Evolutionary conservation across 1,140 invertebrate species (phyloP).

Genomic region (Vanessa atalanta): DNA sequence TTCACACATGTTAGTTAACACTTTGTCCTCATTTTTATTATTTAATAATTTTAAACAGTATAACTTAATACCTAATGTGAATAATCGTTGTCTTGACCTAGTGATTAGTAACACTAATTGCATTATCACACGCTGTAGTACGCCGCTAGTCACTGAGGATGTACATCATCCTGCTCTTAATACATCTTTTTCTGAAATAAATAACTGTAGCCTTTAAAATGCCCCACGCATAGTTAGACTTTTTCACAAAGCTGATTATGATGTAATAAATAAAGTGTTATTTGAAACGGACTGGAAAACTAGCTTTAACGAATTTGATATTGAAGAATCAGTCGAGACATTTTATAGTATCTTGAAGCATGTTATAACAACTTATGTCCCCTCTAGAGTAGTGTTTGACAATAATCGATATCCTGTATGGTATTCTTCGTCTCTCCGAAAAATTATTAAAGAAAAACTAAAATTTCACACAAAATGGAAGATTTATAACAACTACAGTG

Average conservation of each 20-base stretch:
- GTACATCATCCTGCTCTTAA: conserved; percentile 26
- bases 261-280: conserved; percentile 26
- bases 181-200: neutral
- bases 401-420: conserved; percentile 31
- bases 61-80: conserved; percentile 19
- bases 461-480: conserved; percentile 46
- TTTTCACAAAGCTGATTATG: conserved; percentile 30
- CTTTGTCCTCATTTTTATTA: conserved; percentile 23
- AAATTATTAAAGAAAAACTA: conserved; percentile 40
- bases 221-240: conserved; percentile 17
- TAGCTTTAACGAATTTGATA: conserved; percentile 8
- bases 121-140: conserved; percentile 9
- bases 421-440: conserved; percentile 33
- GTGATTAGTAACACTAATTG: conserved; percentile 17
- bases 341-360: conserved; percentile 33
- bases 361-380: conserved; percentile 15
- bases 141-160: conserved; percentile 34
- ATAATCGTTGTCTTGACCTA: conserved; percentile 14
- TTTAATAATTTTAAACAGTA: conserved; percentile 26
- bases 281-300: conserved; percentile 22
- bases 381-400: conserved; percentile 18
- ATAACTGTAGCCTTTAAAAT: conserved; percentile 7
- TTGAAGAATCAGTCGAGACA: conserved; percentile 9
- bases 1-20: conserved; percentile 2
- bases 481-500: conserved; percentile 29